Evolutionary conservation across 2,113 vertebrate genomes (phyloP), one percentile per base, ranked within the genome.

Genomic region (Pimephales promelas): DNA sequence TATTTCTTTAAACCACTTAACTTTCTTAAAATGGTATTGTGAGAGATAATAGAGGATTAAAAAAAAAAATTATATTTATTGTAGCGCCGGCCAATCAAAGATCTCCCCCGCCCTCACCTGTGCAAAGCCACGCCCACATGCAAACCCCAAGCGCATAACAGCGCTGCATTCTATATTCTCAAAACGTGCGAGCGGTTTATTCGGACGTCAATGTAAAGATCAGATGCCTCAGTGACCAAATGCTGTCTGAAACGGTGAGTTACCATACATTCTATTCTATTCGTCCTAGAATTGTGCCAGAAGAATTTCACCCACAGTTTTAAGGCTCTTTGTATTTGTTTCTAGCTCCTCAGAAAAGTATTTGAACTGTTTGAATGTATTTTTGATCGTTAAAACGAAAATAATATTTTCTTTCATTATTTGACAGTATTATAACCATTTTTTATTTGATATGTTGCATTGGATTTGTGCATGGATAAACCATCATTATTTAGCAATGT

Each of bases 221-320:
- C 43, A 49, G 40, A 31, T 45, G n/a, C 8, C 8, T 31, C 20
- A n/a, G 76, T 49, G 11, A 24, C 5, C 83, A 62, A 52, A 85
- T 85, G 77, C 56, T 49, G 22, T 8, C 40, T 47, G 28, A 71
- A 68, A 80, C 54, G 66, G 83, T 85, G 28, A 85, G 83, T 40
- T 22, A 40, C 13, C 72, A 49, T 26, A 47, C 34, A 31, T 20
- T 49, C 43, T 52, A 2, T 31, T 52, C 8, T 28, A 20, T 73
- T 16, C 10, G 7, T 49, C n/a, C 7, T 16, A 28, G 24, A 73
- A 52, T 7, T 28, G 45, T 49, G n/a, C 43, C 22, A 49, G n/a
- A 4, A 47, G 43, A 18, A 18, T 28, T 20, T 6, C 10, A 68
- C 61, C 5, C 0, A 11, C 22, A 13, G 10, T 70, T 40, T 36